Conservation (phyloP, 2,797 vertebrate species). For the Pipistrellus pygmaeus region DNA sequence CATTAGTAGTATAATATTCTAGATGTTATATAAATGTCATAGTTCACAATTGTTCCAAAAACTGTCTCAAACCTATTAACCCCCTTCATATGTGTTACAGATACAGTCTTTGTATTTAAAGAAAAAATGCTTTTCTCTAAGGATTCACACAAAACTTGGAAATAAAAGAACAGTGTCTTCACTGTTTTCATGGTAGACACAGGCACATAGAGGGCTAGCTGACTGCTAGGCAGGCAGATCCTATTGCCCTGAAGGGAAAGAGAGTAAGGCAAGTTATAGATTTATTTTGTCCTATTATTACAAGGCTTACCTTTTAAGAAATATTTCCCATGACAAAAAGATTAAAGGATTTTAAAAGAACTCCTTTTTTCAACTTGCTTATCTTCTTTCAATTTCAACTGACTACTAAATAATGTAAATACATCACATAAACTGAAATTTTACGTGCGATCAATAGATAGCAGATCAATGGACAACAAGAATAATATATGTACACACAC, state of each 20-base stretch:
- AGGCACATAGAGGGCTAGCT: background rate
- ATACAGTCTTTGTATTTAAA: background rate
- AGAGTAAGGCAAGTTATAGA: background rate
- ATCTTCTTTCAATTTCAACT: conserved; percentile 31
- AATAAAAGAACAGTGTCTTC: conserved; percentile 29
- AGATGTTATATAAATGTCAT: background rate
- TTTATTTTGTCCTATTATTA: conserved; percentile 32
- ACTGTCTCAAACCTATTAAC: conserved; percentile 48
- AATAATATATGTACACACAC: background rate
- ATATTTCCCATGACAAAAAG: conserved; percentile 38
- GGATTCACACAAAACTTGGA: conserved; percentile 7
- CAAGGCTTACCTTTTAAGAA: conserved; percentile 35
- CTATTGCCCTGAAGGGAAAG: background rate
- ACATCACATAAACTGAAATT: background rate
- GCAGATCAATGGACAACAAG: background rate
- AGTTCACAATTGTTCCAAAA: conserved; percentile 51
- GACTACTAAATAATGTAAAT: conserved; percentile 53
- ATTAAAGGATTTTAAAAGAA: conserved; percentile 25
- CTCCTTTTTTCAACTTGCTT: conserved; percentile 16
- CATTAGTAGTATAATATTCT: background rate
- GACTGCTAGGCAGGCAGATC: background rate
- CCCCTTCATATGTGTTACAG: background rate
- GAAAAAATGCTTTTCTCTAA: conserved; percentile 45
- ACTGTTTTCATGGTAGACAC: background rate
- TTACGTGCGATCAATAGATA: background rate